phyloP scores from a whole-genome alignment of 2,113 vertebrate genomes.

The Xiphorhynchus elegans region DNA sequence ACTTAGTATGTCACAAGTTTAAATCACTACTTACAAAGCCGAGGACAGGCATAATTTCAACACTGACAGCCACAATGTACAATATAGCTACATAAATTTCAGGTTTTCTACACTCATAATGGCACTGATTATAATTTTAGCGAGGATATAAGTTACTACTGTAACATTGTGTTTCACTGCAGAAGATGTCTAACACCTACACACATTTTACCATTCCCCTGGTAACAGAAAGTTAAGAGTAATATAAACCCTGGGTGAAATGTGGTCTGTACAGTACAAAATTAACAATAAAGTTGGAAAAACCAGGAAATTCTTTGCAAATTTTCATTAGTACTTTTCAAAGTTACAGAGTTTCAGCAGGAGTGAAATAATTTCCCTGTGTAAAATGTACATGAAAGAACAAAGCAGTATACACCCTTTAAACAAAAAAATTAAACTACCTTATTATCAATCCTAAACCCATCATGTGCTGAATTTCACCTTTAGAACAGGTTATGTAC shows the following conservation, averaged over 20 bases:
- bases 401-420: neutral
- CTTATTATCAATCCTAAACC: neutral
- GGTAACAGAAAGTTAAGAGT: neutral
- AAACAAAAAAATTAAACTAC: neutral
- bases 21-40: constrained; percentile 19
- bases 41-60: neutral
- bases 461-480: neutral
- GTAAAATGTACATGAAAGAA: neutral
- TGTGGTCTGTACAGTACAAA: neutral
- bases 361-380: neutral
- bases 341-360: neutral
- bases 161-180: neutral
- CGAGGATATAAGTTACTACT: neutral
- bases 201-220: neutral
- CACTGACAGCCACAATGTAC: neutral
- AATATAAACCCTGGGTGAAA: neutral
- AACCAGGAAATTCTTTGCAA: neutral
- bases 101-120: neutral
- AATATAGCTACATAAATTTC: neutral
- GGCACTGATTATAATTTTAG: neutral
- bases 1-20: neutral
- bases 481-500: neutral
- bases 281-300: neutral
- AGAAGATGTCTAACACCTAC: constrained; percentile 5
- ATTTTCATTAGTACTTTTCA: neutral